Base-by-base conservation (phyloP, 2,113 vertebrate genomes). In the Nerophis lumbriciformis region DNA sequence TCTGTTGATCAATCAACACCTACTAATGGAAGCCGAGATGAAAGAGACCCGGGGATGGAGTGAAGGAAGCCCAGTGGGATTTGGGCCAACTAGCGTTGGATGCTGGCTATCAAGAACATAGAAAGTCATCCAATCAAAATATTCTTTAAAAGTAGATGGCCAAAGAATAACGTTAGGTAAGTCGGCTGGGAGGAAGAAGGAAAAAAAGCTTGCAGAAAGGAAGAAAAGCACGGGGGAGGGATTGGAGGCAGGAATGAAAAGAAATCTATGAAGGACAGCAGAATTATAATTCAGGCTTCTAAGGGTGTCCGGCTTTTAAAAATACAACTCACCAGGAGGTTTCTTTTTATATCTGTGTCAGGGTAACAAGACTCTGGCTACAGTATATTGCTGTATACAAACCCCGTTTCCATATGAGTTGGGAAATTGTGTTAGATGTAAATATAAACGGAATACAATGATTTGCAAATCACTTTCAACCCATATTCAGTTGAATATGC, bases 221-320 rank as follows among this genome's bases (percentile, higher is more conserved):
- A 39, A 38, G 15, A 38, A 50, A 16, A 55, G 15, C 38, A 16
- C 10, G 16, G 21, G 21, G 6, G 49, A 19, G 16, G 49, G 11
- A 5, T 51, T 15, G 6, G 5, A 16, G n/a, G 6, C 2, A 4
- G 15, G 15, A 38, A n/a, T 55, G 10, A 7, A 36, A n/a, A 15
- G 28, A n/a, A 45, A 45, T 9, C 3, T 12, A 12, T 11, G 42
- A 45, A 45, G 19, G 16, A 52, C 28, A 19, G 8, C 48, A 10
- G 49, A 51, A 51, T 6, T 21, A 21, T 38, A 28, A 55, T 58
- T 21, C 11, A 5, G 45, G 37, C 77, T 65, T 83, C 83, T 80
- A 81, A 77, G 80, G 73, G 74, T 81, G 76, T 66, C 71, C 45
- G 53, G 58, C 54, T 63, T 71, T 90, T 76, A 91, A 90, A 89